A percentile compares a stretch with the other conserved stretches of the same genome.
Conservation (phyloP, 2,888 invertebrate genomes). For the Pyrocoelia pectoralis region DNA sequence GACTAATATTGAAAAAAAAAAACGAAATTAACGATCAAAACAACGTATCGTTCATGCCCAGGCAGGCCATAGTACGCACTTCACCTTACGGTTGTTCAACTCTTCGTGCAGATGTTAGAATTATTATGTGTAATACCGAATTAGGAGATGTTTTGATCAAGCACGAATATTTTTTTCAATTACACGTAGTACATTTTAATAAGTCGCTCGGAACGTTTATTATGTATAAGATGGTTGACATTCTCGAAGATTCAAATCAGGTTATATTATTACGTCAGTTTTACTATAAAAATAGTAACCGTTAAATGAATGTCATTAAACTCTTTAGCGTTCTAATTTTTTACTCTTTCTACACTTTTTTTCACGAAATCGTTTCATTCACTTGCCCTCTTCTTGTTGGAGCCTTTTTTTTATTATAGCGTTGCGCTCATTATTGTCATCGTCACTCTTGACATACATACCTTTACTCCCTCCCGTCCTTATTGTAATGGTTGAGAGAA, state of each 20-base stretch:
- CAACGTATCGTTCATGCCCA: slow-evolving; percentile 29
- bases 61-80: slow-evolving; percentile 20
- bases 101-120: slow-evolving; percentile 5
- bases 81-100: slow-evolving; percentile 35
- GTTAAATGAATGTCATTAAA: slow-evolving; percentile 8
- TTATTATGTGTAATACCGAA: neutral
- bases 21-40: slow-evolving; percentile 30
- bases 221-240: neutral
- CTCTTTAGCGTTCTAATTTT: too few species aligned
- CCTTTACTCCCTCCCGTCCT: too few species aligned
- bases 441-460: too few species aligned
- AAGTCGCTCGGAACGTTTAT: neutral
- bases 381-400: too few species aligned
- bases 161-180: neutral
- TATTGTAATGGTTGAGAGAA: too few species aligned
- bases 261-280: slow-evolving; percentile 6
- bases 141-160: neutral
- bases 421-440: too few species aligned
- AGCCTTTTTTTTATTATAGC: too few species aligned
- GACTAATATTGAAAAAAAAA: slow-evolving; percentile 24
- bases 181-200: neutral
- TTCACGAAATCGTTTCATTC: neutral
- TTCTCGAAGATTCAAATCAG: slow-evolving; percentile 7
- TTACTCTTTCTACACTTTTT: neutral
- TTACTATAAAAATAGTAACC: slow-evolving; percentile 7